phyloP scores from a whole-genome alignment of 2,797 vertebrate species.

The Cottoperca gobio region DNA sequence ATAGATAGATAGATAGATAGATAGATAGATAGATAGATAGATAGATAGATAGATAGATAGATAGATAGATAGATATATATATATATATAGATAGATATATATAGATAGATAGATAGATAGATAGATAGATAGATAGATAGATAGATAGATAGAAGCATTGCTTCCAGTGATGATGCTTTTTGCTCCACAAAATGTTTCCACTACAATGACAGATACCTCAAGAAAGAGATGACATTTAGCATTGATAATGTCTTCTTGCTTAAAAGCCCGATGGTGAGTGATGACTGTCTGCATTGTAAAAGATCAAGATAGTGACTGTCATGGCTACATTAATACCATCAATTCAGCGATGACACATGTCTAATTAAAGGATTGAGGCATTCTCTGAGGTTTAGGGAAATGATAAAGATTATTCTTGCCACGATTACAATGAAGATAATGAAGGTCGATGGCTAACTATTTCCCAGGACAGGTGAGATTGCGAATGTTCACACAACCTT shows the following conservation, averaged over 20 bases:
- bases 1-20: background rate
- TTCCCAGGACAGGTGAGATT: slow-evolving; percentile 26
- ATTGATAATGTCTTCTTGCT: slow-evolving; percentile 36
- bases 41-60: background rate
- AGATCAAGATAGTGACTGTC: slow-evolving; percentile 34
- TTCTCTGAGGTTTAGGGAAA: slow-evolving; percentile 52
- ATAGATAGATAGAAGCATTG: slow-evolving; percentile 3
- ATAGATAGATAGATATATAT: slow-evolving; percentile 8
- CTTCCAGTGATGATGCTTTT: slow-evolving; percentile 10
- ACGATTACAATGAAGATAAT: slow-evolving; percentile 55
- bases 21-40: background rate
- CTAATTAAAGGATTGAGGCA: slow-evolving; percentile 50
- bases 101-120: slow-evolving; percentile 22
- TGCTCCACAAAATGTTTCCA: slow-evolving; percentile 33
- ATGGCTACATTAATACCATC: slow-evolving; percentile 51
- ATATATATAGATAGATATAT: slow-evolving; percentile 22
- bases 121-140: slow-evolving; percentile 11
- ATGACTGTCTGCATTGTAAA: slow-evolving; percentile 33
- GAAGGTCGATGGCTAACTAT: slow-evolving; percentile 30
- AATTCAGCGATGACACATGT: slow-evolving; percentile 39
- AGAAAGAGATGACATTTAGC: slow-evolving; percentile 54
- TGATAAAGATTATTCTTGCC: slow-evolving; percentile 35
- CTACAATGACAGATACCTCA: slow-evolving; percentile 14
- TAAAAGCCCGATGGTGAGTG: slow-evolving; percentile 14
- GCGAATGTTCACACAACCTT: background rate